A percentile compares a stretch with the other conserved stretches of the same genome.
Conservation (phyloP, 2,797 vertebrate species). For the Notamacropus eugenii region DNA sequence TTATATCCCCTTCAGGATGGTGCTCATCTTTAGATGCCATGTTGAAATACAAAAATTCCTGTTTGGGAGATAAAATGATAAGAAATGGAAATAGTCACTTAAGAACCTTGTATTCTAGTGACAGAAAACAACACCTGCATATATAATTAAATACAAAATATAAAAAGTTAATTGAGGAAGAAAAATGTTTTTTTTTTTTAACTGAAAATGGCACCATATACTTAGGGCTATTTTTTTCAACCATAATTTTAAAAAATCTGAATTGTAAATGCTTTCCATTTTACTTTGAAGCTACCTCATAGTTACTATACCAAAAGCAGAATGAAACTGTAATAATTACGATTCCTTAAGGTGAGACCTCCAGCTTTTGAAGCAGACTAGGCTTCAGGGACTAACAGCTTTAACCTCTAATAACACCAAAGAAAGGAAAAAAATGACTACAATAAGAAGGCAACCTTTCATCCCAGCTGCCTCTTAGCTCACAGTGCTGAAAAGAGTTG, state of each 20-base stretch:
- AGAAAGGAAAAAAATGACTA: slow-evolving; percentile 2
- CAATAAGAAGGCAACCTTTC: slow-evolving; percentile 32
- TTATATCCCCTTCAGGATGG: neutral
- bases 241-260: neutral
- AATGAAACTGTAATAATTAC: slow-evolving; percentile 61
- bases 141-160: neutral
- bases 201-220: neutral
- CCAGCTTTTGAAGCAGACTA: slow-evolving; percentile 31
- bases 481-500: slow-evolving; percentile 9
- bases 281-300: neutral
- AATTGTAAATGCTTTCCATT: slow-evolving; percentile 45
- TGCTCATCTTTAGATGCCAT: neutral
- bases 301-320: slow-evolving; percentile 19
- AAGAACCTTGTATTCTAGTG: neutral
- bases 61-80: neutral
- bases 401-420: slow-evolving; percentile 60
- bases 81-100: neutral
- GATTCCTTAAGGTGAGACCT: slow-evolving; percentile 49
- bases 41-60: neutral
- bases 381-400: slow-evolving; percentile 25
- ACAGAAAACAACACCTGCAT: neutral
- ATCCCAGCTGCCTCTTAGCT: slow-evolving; percentile 31
- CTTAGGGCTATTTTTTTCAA: neutral
- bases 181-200: neutral
- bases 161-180: neutral